phyloP scores from a whole-genome alignment of 2,888 invertebrate species.

The Lasioglossum lativentre region DNA sequence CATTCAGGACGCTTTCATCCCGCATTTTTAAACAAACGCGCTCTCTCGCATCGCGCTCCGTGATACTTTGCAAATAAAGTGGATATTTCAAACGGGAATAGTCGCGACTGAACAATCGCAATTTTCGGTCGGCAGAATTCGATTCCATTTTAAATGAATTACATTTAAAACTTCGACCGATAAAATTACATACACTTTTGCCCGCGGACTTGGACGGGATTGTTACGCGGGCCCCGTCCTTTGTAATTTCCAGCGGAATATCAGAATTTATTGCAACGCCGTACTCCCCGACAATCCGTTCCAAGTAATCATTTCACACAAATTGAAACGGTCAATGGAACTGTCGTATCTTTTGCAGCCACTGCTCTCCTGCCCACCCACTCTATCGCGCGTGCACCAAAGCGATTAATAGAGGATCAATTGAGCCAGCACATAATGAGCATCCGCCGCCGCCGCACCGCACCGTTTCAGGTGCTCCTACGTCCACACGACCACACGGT shows the following conservation, averaged over 20 bases:
- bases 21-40: conserved; percentile 43
- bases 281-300: conserved; percentile 18
- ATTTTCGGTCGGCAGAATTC: conserved; percentile 44
- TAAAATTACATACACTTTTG: conserved; percentile 39
- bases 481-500: background rate
- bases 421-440: conserved; percentile 12
- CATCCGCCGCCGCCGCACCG: too few species aligned
- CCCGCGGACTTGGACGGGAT: background rate
- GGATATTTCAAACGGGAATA: conserved; percentile 39
- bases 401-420: conserved; percentile 21
- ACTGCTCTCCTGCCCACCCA: background rate
- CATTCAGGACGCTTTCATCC: conserved; percentile 27
- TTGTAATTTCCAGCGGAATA: conserved; percentile 31
- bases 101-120: conserved; percentile 33
- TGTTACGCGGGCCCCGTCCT: background rate
- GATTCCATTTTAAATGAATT: conserved; percentile 58
- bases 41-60: background rate
- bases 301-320: conserved; percentile 32
- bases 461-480: background rate
- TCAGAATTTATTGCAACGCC: conserved; percentile 41
- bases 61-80: conserved; percentile 52
- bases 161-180: conserved; percentile 41
- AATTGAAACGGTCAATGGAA: conserved; percentile 49
- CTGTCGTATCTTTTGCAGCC: conserved; percentile 9
- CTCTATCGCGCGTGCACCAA: background rate